Percentiles rank a stretch among this genome's conserved stretches.
Evolutionary conservation across 2,797 vertebrate species (phyloP).

Genomic region (Dicrostonyx torquatus): DNA sequence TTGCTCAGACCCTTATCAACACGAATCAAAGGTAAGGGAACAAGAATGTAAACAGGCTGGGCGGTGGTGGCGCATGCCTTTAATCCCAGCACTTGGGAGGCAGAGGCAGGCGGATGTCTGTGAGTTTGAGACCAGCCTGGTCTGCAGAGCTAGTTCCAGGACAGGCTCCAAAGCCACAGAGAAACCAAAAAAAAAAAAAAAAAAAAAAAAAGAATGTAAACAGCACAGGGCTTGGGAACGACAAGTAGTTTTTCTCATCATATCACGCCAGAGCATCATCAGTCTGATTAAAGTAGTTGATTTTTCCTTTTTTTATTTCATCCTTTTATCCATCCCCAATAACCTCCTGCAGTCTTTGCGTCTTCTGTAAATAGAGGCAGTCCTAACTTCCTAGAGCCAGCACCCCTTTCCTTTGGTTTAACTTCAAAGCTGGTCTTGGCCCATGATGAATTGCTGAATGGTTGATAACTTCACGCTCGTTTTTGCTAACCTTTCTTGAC

Average conservation of each 20-base stretch:
- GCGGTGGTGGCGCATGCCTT: too few species aligned
- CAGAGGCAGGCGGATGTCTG: too few species aligned
- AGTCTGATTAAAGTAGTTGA: constrained; percentile 76
- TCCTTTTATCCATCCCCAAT: constrained; percentile 80
- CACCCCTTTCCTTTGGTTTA: constrained; percentile 90
- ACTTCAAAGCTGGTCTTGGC: constrained; percentile 91
- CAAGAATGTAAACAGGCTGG: constrained; percentile 53
- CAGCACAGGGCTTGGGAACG: constrained; percentile 57
- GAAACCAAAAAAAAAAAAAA: too few species aligned
- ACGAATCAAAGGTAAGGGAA: constrained; percentile 72
- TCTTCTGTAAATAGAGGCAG: constrained; percentile 88
- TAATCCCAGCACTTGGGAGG: too few species aligned
- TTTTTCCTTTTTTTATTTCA: constrained; percentile 82
- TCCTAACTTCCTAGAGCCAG: constrained; percentile 91
- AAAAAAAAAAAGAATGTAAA: constrained; percentile 59
- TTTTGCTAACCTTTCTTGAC: constrained; percentile 97
- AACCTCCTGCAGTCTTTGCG: constrained; percentile 87
- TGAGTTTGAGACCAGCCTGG: too few species aligned
- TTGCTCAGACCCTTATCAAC: constrained; percentile 5
- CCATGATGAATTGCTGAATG: constrained; percentile 97
- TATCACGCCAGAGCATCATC: constrained; percentile 68
- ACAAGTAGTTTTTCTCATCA: constrained; percentile 70
- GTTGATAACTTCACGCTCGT: constrained; percentile 94
- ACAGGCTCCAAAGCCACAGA: too few species aligned
- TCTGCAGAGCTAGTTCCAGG: too few species aligned